Conservation (phyloP, 2,888 invertebrate species). For the Chymomyza fuscimana region DNA sequence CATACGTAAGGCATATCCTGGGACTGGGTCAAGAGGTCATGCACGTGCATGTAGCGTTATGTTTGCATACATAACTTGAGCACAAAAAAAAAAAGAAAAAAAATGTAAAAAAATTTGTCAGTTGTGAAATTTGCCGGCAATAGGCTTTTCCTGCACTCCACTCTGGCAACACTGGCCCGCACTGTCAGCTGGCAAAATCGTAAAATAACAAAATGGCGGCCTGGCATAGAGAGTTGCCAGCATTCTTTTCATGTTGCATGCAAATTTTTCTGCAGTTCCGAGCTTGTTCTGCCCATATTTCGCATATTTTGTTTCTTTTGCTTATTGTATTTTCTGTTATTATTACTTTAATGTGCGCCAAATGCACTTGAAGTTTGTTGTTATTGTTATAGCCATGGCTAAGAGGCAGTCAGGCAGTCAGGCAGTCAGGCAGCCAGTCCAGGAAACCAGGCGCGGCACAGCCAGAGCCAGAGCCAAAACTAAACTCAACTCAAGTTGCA, state of each 20-base stretch:
- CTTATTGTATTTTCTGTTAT: background rate
- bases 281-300: constrained; percentile 29
- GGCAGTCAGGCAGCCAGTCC: background rate
- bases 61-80: constrained; percentile 12
- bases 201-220: background rate
- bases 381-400: no score
- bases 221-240: background rate
- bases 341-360: constrained; percentile 10
- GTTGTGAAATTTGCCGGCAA: constrained; percentile 18
- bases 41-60: constrained; percentile 37
- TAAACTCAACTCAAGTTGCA: constrained; percentile 11
- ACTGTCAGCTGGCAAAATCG: background rate
- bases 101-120: constrained; percentile 41
- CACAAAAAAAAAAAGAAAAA: background rate
- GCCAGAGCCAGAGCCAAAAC: background rate
- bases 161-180: background rate
- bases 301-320: constrained; percentile 37
- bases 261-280: constrained; percentile 33
- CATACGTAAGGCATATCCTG: constrained; percentile 5
- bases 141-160: constrained; percentile 24
- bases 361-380: constrained; percentile 54
- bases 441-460: background rate
- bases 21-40: constrained; percentile 69
- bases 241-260: constrained; percentile 41
- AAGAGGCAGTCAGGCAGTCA: background rate